These are phyloP conservation scores for Trogon melanurus DNA, from an alignment of 2,113 vertebrate genomes.

Conservation along the genomic window DNA sequence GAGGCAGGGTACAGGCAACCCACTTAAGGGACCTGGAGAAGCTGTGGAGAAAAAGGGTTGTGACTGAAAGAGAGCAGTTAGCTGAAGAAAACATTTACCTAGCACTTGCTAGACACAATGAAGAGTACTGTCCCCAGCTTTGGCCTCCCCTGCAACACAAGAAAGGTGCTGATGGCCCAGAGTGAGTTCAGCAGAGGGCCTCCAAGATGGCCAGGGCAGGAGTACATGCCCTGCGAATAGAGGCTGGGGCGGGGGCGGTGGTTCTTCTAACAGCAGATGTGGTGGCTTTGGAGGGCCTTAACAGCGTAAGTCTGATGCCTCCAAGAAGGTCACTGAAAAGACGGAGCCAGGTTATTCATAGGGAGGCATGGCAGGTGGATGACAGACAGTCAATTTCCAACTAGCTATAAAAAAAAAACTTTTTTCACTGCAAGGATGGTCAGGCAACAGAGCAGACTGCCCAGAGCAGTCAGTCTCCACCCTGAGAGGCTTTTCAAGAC, in stretches of 20 bases:
- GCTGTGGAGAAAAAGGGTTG: background rate
- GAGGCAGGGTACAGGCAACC: background rate
- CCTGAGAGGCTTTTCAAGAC: background rate
- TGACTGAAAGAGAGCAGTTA: background rate
- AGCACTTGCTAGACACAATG: background rate
- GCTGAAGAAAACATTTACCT: background rate
- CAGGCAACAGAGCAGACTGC: background rate
- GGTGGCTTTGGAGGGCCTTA: background rate
- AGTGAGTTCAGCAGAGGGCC: background rate
- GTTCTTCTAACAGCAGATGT: background rate
- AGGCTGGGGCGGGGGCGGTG: background rate
- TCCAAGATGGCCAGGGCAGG: background rate
- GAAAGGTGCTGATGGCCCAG: fast-evolving
- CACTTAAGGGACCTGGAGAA: background rate
- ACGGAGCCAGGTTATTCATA: background rate
- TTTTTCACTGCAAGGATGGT: background rate
- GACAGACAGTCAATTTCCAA: background rate
- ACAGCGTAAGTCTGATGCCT: background rate
- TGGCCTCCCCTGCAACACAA: background rate
- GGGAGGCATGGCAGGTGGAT: background rate
- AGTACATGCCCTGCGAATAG: background rate
- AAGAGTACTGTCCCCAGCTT: background rate
- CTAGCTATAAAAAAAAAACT: background rate
- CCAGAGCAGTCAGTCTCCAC: background rate
- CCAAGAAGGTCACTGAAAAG: background rate